phyloP scores from a whole-genome alignment of 2,888 invertebrate species.

The Dione juno region DNA sequence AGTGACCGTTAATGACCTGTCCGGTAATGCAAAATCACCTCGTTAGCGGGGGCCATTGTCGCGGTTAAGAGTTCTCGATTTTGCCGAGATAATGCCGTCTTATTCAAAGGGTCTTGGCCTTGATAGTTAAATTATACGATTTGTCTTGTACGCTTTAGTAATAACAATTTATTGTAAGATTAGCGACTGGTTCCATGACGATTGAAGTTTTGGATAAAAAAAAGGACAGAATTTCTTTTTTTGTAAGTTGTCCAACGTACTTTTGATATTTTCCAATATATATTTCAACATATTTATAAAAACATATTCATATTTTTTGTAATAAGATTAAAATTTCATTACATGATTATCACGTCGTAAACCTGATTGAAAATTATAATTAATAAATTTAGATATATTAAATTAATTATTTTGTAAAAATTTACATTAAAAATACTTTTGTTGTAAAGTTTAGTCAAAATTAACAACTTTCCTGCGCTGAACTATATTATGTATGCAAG shows the following conservation, averaged over 20 bases:
- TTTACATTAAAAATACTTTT: not conserved
- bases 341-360: too few relatives aligned
- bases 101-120: slow-evolving; percentile 41
- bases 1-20: slow-evolving; percentile 75
- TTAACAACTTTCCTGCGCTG: slow-evolving; percentile 33
- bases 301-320: not conserved
- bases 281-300: not conserved
- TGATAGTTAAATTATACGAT: slow-evolving; percentile 35
- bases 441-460: slow-evolving; percentile 32
- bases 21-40: slow-evolving; percentile 63
- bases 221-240: not conserved
- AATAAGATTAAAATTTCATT: not conserved
- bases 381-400: not conserved
- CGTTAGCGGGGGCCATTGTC: slow-evolving; percentile 67
- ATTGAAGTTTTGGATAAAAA: slow-evolving; percentile 3
- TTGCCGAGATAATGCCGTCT: slow-evolving; percentile 52
- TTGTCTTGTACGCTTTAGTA: slow-evolving; percentile 30
- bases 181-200: slow-evolving; percentile 39
- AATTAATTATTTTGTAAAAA: not conserved
- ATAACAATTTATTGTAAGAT: slow-evolving; percentile 41
- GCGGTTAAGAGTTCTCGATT: slow-evolving; percentile 60
- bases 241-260: not conserved
- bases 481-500: slow-evolving; percentile 59
- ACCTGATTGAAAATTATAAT: too few relatives aligned
- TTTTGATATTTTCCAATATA: not conserved